Conservation (phyloP, 1,140 invertebrate species). For the Notospermus geniculatus region DNA sequence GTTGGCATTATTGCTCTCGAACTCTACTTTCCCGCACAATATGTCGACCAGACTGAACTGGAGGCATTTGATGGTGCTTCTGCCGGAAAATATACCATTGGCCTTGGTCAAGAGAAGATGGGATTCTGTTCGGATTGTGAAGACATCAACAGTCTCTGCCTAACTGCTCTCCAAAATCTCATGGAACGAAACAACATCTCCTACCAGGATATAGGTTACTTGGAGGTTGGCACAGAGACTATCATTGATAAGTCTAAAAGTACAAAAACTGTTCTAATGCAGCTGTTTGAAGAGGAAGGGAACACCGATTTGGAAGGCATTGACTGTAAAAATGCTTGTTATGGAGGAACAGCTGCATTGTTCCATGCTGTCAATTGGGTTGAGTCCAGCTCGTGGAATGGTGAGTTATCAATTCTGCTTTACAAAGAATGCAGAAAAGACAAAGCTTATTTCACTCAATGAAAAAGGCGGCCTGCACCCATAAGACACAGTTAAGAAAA, state of each 20-base stretch:
- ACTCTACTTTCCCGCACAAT: conserved; percentile 87
- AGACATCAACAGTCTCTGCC: conserved; percentile 92
- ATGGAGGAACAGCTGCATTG: conserved; percentile 94
- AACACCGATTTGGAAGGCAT: conserved; percentile 93
- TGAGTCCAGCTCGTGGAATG: conserved; percentile 95
- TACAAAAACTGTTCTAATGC: conserved; percentile 96
- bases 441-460: no score
- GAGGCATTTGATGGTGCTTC: conserved; percentile 82
- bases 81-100: conserved; percentile 92
- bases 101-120: conserved; percentile 93
- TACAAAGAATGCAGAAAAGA: no score
- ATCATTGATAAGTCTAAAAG: conserved; percentile 98
- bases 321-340: conserved; percentile 97
- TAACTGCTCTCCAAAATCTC: conserved; percentile 80
- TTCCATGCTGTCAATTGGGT: conserved; percentile 96
- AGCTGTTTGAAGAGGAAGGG: conserved; percentile 80
- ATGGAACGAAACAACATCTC: conserved; percentile 52
- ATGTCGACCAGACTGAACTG: conserved; percentile 88
- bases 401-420: conserved; percentile 56
- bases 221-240: conserved; percentile 97
- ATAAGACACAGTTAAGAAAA: no score
- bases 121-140: conserved; percentile 95
- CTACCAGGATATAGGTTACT: conserved; percentile 74
- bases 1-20: conserved; percentile 94
- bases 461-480: no score